Conservation (phyloP, 2,797 vertebrate species). For the Kryptopterus vitreolus region DNA sequence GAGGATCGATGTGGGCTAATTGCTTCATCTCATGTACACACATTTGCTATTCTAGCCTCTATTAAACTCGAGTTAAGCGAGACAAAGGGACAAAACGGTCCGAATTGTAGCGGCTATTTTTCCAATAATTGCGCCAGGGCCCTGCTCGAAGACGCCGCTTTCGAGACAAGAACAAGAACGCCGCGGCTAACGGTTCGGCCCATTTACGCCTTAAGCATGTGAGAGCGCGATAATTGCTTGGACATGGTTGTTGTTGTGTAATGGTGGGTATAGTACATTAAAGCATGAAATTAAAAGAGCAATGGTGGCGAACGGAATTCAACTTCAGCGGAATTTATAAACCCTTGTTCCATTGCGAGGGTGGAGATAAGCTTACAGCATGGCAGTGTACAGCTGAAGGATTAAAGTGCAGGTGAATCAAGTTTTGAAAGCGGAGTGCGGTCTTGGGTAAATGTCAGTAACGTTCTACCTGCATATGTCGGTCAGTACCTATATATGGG, state of each 20-base stretch:
- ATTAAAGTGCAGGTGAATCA: background rate
- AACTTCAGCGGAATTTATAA: background rate
- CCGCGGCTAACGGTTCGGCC: background rate
- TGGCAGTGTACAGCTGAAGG: background rate
- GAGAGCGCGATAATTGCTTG: slow-evolving; percentile 40
- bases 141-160: background rate
- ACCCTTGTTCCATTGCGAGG: background rate
- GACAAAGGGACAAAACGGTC: slow-evolving; percentile 58
- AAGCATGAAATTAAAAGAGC: slow-evolving; percentile 39
- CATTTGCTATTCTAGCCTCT: slow-evolving; percentile 7
- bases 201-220: slow-evolving; percentile 19
- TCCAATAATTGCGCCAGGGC: slow-evolving; percentile 54
- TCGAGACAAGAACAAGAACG: slow-evolving; percentile 12
- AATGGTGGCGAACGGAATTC: slow-evolving; percentile 19
- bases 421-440: background rate
- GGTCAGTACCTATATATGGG: background rate
- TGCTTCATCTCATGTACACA: background rate
- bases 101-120: slow-evolving; percentile 59
- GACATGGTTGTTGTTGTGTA: slow-evolving; percentile 32
- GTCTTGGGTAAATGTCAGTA: slow-evolving; percentile 21
- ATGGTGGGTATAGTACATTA: slow-evolving; percentile 27
- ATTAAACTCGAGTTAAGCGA: slow-evolving; percentile 33
- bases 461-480: background rate
- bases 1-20: slow-evolving; percentile 2
- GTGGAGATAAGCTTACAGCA: background rate